These are phyloP conservation scores for Otis tarda DNA, from an alignment of 2,113 vertebrate genomes.

Conservation along the genomic window DNA sequence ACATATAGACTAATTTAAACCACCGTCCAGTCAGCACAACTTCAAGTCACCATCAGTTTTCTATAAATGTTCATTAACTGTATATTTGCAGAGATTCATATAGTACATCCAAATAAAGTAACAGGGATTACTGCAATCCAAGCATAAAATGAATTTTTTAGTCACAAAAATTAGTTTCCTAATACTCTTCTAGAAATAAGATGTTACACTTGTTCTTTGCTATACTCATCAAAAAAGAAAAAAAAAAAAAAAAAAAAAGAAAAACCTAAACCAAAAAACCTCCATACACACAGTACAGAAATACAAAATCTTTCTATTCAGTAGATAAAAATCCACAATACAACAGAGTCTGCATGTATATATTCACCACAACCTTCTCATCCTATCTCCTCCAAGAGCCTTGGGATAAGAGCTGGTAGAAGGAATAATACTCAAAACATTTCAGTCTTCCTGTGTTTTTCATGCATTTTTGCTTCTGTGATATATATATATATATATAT, in stretches of 20 bases:
- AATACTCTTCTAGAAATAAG: not conserved
- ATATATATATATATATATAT: not conserved
- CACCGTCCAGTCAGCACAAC: not conserved
- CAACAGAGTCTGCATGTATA: not conserved
- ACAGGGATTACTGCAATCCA: not conserved
- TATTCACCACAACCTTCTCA: not conserved
- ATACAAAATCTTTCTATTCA: not conserved
- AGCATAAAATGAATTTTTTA: not conserved
- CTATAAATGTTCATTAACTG: not conserved
- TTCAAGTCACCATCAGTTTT: not conserved
- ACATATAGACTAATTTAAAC: not conserved
- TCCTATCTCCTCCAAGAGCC: not conserved
- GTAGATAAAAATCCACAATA: not conserved
- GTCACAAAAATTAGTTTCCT: not conserved
- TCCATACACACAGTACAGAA: rapidly evolving
- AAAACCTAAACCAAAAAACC: too few relatives aligned
- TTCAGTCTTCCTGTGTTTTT: not conserved
- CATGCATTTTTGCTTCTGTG: not conserved
- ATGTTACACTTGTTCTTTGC: not conserved
- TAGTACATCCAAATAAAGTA: not conserved
- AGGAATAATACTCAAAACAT: not conserved
- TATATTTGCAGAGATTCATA: not conserved
- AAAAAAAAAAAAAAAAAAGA: not conserved
- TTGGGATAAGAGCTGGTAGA: not conserved
- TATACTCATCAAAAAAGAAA: not conserved